A percentile compares a stretch with the other conserved stretches of the same genome.
Conservation (phyloP, 2,888 invertebrate genomes). For the Strigamia maritima region DNA sequence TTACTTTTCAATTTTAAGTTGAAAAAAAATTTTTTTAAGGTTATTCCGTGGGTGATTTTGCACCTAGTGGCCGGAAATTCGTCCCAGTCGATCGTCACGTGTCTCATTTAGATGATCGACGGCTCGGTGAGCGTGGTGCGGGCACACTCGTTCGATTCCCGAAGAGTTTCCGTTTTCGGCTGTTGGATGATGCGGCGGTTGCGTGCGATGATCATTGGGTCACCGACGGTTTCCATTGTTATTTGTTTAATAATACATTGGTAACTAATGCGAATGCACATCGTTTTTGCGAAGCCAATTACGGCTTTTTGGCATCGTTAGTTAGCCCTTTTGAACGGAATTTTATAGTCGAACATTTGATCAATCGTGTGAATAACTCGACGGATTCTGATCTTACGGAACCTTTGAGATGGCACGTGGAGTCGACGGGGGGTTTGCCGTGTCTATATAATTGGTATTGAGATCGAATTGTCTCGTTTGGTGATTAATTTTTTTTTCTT, state of each 20-base stretch:
- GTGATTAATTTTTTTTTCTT: too few relatives aligned
- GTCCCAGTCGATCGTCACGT: background rate
- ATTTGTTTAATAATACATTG: background rate
- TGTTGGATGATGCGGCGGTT: background rate
- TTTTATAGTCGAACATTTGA: conserved; percentile 32
- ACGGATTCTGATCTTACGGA: background rate
- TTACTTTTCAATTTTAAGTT: background rate
- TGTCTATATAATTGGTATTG: too few relatives aligned
- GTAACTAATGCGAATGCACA: background rate
- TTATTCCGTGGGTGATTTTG: background rate
- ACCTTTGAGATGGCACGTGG: background rate
- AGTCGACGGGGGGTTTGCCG: conserved; percentile 16
- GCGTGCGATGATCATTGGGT: conserved; percentile 16
- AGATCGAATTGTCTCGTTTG: too few relatives aligned
- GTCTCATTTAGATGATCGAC: too few relatives aligned
- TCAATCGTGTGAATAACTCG: background rate
- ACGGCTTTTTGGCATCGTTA: conserved; percentile 17
- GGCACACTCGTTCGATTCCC: background rate
- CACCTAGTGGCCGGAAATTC: background rate
- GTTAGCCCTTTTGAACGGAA: conserved; percentile 22
- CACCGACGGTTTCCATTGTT: conserved; percentile 22
- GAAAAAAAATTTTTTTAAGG: background rate
- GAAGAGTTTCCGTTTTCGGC: background rate
- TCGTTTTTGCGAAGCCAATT: background rate
- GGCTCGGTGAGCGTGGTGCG: background rate